A percentile compares a stretch with the other conserved stretches of the same genome.
Conservation (phyloP, 1,140 invertebrate genomes). For the Brachystomella parvula region DNA sequence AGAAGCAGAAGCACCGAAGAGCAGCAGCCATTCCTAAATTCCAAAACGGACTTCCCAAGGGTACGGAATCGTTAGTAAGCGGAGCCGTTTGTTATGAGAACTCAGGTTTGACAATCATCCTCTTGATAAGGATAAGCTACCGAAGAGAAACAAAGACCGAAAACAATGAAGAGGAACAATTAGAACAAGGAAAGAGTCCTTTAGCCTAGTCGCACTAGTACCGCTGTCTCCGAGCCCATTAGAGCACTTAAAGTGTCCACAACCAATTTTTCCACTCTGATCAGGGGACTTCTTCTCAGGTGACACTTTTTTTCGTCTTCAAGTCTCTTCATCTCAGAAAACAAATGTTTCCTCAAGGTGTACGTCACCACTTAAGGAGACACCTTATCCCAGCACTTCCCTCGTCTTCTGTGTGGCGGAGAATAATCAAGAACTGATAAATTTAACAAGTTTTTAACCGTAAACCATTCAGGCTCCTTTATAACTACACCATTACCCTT, state of each 20-base stretch:
- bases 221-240: conserved; percentile 31
- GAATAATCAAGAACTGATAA: conserved; percentile 3
- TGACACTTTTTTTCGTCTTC: conserved; percentile 13
- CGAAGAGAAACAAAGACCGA: background rate
- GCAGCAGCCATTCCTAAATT: background rate
- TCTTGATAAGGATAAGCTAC: background rate
- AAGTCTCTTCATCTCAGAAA: background rate
- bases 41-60: background rate
- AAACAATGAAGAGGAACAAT: conserved; percentile 7
- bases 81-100: conserved; percentile 6
- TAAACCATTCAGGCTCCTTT: background rate
- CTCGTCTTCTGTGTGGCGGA: background rate
- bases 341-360: conserved; percentile 11
- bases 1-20: too few species aligned
- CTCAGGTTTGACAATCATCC: background rate
- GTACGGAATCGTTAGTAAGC: background rate
- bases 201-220: background rate
- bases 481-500: conserved; percentile 1
- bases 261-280: background rate
- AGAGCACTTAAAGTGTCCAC: conserved; percentile 28
- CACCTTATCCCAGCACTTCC: background rate
- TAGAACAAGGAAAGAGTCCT: background rate
- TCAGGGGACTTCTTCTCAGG: conserved; percentile 9
- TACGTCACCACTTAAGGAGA: conserved; percentile 7
- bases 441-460: background rate